Evolutionary conservation across 1,140 invertebrate genomes (phyloP), one percentile per base, ranked within the genome.

Genomic region (Platyscapa corneri): DNA sequence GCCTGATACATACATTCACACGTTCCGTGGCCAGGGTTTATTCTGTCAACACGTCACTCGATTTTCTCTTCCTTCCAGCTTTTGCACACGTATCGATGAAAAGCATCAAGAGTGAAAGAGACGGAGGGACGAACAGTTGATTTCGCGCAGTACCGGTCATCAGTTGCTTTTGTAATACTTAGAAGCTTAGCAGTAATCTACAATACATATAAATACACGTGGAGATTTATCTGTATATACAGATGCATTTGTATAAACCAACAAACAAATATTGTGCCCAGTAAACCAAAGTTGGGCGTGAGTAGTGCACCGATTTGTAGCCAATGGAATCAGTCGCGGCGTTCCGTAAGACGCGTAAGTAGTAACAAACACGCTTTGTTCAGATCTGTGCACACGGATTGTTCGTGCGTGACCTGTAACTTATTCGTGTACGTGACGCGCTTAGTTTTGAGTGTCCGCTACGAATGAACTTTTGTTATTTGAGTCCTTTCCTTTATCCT

Each of bases 1-100:
- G 23, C 3, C 32, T 32, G 37, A 37, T 60, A 76, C 82, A 34
- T 64, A 65, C 39, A 30, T 76, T 56, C 56, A 42, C 37, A 49
- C 74, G 37, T 56, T 37, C 53, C 23, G 70, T 60, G 74, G 34
- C 53, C 30, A 39, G 27, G 42, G 42, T 76, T 86, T 82, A 82
- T 82, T 60, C 84, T 77, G 84, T 76, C 84, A 77, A 82, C 79
- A 86, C 34, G 37, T 67, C 67, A 65, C 77, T 65, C 70, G 18
- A n/a, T 32, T 74, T 30, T 27, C 65, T 76, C 78, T 72, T 60
- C 30, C 39, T 23, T 27, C 12, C 67, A 56, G 12, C 74, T 23
- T 34, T 23, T 64, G 23, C 18, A 49, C 82, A 37, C 39, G 32
- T 65, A 83, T 65, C n/a, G 7, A 14, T 34, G n/a, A 67, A 34